These are phyloP conservation scores for Lynx canadensis DNA, from an alignment of 2,113 vertebrate species.

Conservation along the genomic window DNA sequence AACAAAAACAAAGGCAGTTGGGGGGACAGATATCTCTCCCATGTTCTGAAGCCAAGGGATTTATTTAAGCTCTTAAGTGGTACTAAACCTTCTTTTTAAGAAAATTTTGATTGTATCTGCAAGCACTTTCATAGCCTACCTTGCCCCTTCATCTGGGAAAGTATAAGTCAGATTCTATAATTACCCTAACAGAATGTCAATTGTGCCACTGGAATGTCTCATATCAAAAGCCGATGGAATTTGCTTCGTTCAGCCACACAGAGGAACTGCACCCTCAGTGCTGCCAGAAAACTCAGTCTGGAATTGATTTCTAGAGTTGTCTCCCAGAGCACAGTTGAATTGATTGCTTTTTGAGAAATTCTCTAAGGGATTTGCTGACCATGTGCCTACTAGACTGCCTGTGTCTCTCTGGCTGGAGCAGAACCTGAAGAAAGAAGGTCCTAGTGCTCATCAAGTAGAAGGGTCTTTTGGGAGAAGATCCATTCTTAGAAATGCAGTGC, in stretches of 20 bases:
- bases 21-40: not conserved
- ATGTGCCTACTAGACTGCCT: not conserved
- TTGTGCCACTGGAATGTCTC: slow-evolving; percentile 74
- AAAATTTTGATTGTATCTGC: slow-evolving; percentile 17
- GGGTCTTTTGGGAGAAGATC: slow-evolving; percentile 2
- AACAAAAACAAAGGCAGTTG: not conserved
- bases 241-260: slow-evolving; percentile 62
- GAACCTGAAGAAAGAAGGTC: not conserved
- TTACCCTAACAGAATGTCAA: slow-evolving; percentile 63
- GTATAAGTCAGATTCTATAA: slow-evolving; percentile 50
- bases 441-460: not conserved
- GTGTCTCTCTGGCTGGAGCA: not conserved
- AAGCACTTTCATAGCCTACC: slow-evolving; percentile 31
- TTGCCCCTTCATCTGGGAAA: slow-evolving; percentile 51
- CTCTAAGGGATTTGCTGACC: slow-evolving; percentile 44
- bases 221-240: slow-evolving; percentile 72
- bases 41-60: slow-evolving; percentile 36
- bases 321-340: slow-evolving; percentile 37
- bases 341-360: slow-evolving; percentile 65
- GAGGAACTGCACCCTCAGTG: slow-evolving; percentile 61
- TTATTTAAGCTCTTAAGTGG: slow-evolving; percentile 14
- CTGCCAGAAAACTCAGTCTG: slow-evolving; percentile 72
- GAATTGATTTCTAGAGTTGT: slow-evolving; percentile 70
- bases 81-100: slow-evolving; percentile 26
- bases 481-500: not conserved